These are phyloP conservation scores for Erythrolamprus reginae DNA, from an alignment of 2,113 vertebrate genomes.

Conservation along the genomic window DNA sequence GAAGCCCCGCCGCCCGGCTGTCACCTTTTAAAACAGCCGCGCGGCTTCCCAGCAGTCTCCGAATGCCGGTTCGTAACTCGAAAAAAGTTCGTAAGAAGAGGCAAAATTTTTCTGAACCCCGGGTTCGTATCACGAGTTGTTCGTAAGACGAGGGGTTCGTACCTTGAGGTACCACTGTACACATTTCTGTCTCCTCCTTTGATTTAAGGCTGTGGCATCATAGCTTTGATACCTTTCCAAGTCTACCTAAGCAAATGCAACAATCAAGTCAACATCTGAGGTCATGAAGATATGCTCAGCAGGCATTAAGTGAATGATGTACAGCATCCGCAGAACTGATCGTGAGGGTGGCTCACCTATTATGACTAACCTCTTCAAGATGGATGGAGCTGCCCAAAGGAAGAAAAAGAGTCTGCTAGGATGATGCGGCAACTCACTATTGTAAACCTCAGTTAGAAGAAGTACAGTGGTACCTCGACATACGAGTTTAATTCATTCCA, in stretches of 20 bases:
- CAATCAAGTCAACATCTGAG: not conserved
- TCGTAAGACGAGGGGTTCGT: too few relatives aligned
- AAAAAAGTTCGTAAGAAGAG: too few relatives aligned
- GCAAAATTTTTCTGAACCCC: too few relatives aligned
- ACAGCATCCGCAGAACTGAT: not conserved
- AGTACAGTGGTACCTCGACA: not conserved
- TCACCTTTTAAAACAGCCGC: too few relatives aligned
- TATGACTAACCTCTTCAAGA: constrained; percentile 9
- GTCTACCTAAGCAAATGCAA: not conserved
- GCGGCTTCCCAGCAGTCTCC: too few relatives aligned
- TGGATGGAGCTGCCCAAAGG: not conserved
- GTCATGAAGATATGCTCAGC: constrained; percentile 36
- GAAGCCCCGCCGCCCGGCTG: too few relatives aligned
- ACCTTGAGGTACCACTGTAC: too few relatives aligned
- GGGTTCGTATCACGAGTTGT: too few relatives aligned
- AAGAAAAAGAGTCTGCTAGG: not conserved
- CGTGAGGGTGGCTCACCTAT: not conserved
- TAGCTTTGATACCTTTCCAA: not conserved
- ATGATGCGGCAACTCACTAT: not conserved
- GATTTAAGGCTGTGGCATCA: constrained; percentile 4
- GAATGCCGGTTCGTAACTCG: too few relatives aligned
- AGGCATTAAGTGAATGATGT: not conserved
- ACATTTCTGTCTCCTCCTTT: constrained; percentile 25
- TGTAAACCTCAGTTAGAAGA: not conserved
- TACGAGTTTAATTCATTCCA: too few relatives aligned